Conservation (phyloP, 2,797 vertebrate genomes). For the Bradypodion ventrale region DNA sequence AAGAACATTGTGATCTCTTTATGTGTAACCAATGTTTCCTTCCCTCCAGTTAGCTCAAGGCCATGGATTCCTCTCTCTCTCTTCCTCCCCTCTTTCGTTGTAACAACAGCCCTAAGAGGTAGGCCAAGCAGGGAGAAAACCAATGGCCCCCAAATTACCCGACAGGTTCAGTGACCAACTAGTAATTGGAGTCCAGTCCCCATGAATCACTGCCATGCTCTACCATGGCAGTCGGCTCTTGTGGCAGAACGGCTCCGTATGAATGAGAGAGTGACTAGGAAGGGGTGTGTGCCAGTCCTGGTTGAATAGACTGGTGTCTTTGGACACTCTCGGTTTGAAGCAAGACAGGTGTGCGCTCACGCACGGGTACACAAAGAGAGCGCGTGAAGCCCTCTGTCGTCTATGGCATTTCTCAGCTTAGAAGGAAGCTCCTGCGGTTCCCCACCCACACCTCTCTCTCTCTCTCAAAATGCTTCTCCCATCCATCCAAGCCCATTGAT, state of each 20-base stretch:
- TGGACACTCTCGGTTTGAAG: neutral
- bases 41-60: too few relatives aligned
- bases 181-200: neutral
- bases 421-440: neutral
- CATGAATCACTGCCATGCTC: neutral
- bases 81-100: too few relatives aligned
- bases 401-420: too few relatives aligned
- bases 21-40: neutral
- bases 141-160: too few relatives aligned
- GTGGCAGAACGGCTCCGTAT: neutral
- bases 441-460: neutral
- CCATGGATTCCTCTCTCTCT: too few relatives aligned
- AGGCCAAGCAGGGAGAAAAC: too few relatives aligned
- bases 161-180: too few relatives aligned
- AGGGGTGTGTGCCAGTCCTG: neutral
- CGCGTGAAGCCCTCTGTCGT: neutral
- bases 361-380: too few relatives aligned
- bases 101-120: too few relatives aligned
- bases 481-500: constrained; percentile 58
- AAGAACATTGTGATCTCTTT: neutral
- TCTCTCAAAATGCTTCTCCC: constrained; percentile 34
- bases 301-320: neutral
- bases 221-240: neutral
- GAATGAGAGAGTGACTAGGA: neutral
- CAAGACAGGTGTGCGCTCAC: too few relatives aligned